These are phyloP conservation scores for Ascaphus truei DNA, from an alignment of 2,113 vertebrate species.

Conservation along the genomic window DNA sequence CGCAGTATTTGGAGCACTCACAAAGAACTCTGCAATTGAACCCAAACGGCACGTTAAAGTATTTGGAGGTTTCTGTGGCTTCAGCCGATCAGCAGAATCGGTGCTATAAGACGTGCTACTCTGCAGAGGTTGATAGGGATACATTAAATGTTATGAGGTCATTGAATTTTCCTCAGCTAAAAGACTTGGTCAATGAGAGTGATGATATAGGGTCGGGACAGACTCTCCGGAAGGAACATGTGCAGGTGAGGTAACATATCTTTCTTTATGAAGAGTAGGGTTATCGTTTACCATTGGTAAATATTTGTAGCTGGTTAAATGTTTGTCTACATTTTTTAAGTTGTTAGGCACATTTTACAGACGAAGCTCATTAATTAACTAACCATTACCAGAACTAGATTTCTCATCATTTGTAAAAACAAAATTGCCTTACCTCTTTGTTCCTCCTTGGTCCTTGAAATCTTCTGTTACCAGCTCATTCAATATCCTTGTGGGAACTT, in stretches of 20 bases:
- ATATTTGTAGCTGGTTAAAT: too few species aligned
- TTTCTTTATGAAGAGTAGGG: too few species aligned
- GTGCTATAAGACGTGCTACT: conserved; percentile 74
- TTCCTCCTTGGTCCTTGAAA: too few species aligned
- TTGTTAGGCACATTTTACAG: too few species aligned
- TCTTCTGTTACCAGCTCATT: too few species aligned
- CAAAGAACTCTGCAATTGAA: conserved; percentile 81
- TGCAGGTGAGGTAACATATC: conserved; percentile 59
- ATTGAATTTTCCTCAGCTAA: conserved; percentile 54
- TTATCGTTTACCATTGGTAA: too few species aligned
- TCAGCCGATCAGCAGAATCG: conserved; percentile 75
- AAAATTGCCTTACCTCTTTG: too few species aligned
- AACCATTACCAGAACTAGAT: too few species aligned
- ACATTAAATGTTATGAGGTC: conserved; percentile 80
- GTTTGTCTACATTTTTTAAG: too few species aligned
- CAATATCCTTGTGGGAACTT: too few species aligned
- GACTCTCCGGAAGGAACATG: conserved; percentile 52
- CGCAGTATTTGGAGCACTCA: conserved; percentile 70
- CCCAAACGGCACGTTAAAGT: conserved; percentile 79
- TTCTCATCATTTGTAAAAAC: too few species aligned
- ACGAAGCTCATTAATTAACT: too few species aligned
- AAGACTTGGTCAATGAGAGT: conserved; percentile 51
- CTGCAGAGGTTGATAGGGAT: conserved; percentile 71
- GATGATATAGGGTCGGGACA: conserved; percentile 40
- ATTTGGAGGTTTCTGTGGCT: conserved; percentile 82